Evolutionary conservation across 2,888 invertebrate genomes (phyloP).

Genomic region (Megastigmus dorsalis): DNA sequence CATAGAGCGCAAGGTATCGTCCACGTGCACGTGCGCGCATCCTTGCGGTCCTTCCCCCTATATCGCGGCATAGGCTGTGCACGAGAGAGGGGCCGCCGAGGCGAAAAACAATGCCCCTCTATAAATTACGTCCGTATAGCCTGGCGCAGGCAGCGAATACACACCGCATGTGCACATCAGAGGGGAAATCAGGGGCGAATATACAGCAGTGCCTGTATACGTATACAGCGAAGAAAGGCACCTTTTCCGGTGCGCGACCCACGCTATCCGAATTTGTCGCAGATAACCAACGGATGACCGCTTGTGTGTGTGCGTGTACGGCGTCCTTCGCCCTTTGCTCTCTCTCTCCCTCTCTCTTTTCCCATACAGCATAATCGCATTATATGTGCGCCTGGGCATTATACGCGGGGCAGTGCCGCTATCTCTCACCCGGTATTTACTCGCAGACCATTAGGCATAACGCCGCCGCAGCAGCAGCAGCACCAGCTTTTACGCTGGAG

Average conservation of each 20-base stretch:
- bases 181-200: too few relatives aligned
- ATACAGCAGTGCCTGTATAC: too few relatives aligned
- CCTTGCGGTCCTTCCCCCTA: too few relatives aligned
- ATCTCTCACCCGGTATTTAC: constrained; percentile 33
- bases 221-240: background rate
- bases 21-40: too few relatives aligned
- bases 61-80: too few relatives aligned
- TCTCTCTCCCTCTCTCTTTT: too few relatives aligned
- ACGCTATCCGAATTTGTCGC: constrained; percentile 32
- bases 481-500: constrained; percentile 12
- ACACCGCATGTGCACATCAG: too few relatives aligned
- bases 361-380: constrained; percentile 47
- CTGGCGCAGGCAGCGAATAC: background rate
- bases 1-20: too few relatives aligned
- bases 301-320: background rate
- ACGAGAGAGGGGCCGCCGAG: too few relatives aligned
- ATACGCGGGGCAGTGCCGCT: background rate
- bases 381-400: constrained; percentile 1
- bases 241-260: background rate
- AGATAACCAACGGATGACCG: constrained; percentile 17
- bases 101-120: constrained; percentile 34
- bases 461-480: too few relatives aligned
- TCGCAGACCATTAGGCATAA: constrained; percentile 39
- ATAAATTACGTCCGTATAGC: background rate
- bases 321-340: background rate